Percentiles rank a stretch among this genome's conserved stretches.
Conservation (phyloP, 2,797 vertebrate genomes). For the Mormyrus hasselquistii region DNA sequence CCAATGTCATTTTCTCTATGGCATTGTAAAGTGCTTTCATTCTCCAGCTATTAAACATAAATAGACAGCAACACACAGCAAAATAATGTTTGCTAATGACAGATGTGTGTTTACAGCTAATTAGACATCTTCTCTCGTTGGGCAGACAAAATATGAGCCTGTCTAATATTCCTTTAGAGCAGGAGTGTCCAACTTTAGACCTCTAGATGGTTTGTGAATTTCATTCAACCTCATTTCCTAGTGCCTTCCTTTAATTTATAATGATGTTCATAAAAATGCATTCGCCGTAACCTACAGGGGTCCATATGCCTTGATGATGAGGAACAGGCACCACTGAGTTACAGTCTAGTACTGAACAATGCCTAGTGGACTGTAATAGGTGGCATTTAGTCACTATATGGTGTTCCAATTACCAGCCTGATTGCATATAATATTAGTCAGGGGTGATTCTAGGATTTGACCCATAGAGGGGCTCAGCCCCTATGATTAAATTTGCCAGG, state of each 20-base stretch:
- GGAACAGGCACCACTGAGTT: not conserved
- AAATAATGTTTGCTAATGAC: not conserved
- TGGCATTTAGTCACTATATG: not conserved
- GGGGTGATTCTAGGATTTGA: not conserved
- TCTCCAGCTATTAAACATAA: not conserved
- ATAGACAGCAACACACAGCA: not conserved
- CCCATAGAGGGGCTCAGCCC: not conserved
- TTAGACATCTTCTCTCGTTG: not conserved
- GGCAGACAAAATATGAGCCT: not conserved
- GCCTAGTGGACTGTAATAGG: not conserved
- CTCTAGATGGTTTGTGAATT: not conserved
- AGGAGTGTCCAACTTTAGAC: not conserved
- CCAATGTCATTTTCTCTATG: not conserved
- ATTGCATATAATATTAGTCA: not conserved
- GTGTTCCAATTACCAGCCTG: not conserved
- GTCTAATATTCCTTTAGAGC: not conserved
- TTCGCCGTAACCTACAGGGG: not conserved
- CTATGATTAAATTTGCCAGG: not conserved
- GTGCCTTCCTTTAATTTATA: not conserved
- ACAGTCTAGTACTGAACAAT: not conserved
- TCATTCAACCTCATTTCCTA: not conserved
- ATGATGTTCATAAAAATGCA: not conserved
- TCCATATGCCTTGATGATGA: not conserved
- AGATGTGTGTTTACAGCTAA: not conserved
- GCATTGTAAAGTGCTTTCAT: not conserved